phyloP scores from a whole-genome alignment of 2,888 invertebrate species.

The Cryptus viduatorius region DNA sequence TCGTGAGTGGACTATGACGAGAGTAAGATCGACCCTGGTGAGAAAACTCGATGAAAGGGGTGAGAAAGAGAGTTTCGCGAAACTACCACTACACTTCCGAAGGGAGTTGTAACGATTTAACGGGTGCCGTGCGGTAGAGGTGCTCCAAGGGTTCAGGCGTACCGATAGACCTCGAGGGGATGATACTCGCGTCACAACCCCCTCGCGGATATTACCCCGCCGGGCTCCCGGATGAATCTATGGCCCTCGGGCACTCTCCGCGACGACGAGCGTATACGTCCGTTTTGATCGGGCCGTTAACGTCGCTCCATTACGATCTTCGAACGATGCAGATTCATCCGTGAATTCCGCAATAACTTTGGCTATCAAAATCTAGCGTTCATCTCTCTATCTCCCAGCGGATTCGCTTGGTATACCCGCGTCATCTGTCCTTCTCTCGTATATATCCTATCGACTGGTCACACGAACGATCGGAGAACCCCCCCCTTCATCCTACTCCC shows the following conservation, averaged over 20 bases:
- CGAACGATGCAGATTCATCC: constrained; percentile 50
- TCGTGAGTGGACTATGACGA: constrained; percentile 37
- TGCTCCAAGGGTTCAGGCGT: background rate
- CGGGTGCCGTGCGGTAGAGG: constrained; percentile 40
- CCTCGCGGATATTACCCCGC: constrained; percentile 32
- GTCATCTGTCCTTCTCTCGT: background rate
- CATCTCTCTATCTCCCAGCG: background rate
- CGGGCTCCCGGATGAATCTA: background rate
- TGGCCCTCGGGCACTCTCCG: background rate
- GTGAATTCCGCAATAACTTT: constrained; percentile 57
- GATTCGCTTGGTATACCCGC: background rate
- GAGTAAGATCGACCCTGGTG: constrained; percentile 47
- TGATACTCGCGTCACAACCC: constrained; percentile 32
- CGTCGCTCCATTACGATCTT: constrained; percentile 57
- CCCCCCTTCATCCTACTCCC: too few relatives aligned
- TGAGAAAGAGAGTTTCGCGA: constrained; percentile 52
- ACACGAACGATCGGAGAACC: background rate
- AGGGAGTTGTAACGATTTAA: constrained; percentile 65
- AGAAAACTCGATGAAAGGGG: constrained; percentile 15
- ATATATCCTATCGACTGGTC: constrained; percentile 12
- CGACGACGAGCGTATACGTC: constrained; percentile 21
- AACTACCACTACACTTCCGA: constrained; percentile 60
- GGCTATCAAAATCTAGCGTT: constrained; percentile 52
- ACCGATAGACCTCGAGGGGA: constrained; percentile 12
- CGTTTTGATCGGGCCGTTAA: constrained; percentile 61